Conservation (phyloP, 2,888 invertebrate genomes). For the Sinelater perroti region DNA sequence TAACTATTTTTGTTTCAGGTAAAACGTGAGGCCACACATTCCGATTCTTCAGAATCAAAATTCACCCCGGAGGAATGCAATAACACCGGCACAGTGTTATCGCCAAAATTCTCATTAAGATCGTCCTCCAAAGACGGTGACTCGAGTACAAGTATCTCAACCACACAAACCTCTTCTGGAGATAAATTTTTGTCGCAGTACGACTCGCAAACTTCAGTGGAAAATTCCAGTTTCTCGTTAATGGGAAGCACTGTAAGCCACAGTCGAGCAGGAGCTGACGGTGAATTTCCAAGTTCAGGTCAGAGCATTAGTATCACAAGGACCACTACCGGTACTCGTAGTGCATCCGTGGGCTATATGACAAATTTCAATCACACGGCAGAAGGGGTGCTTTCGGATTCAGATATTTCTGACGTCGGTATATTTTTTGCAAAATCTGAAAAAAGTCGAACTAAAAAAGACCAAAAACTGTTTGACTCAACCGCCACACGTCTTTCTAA, state of each 20-base stretch:
- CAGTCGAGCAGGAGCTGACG: constrained; percentile 17
- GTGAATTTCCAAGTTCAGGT: not conserved
- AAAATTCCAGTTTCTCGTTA: constrained; percentile 13
- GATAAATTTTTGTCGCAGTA: not conserved
- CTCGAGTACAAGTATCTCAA: not conserved
- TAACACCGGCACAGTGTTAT: not conserved
- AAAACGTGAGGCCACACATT: not conserved
- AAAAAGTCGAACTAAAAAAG: no score
- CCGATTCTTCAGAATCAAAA: not conserved
- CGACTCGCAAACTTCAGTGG: constrained; percentile 7
- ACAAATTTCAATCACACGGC: not conserved
- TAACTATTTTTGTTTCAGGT: constrained; percentile 20
- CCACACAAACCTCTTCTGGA: not conserved
- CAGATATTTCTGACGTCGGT: constrained; percentile 23
- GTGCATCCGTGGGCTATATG: no score
- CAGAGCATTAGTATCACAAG: not conserved
- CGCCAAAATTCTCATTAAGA: not conserved
- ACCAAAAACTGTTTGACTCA: no score
- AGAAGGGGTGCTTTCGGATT: constrained; percentile 10
- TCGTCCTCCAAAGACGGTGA: not conserved
- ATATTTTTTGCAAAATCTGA: no score
- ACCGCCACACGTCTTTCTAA: no score
- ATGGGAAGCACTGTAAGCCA: constrained; percentile 27
- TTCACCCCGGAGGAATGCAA: constrained; percentile 4
- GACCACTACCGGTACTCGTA: not conserved